These are phyloP conservation scores for Salvelinus fontinalis DNA, from an alignment of 2,113 vertebrate species.

Conservation along the genomic window DNA sequence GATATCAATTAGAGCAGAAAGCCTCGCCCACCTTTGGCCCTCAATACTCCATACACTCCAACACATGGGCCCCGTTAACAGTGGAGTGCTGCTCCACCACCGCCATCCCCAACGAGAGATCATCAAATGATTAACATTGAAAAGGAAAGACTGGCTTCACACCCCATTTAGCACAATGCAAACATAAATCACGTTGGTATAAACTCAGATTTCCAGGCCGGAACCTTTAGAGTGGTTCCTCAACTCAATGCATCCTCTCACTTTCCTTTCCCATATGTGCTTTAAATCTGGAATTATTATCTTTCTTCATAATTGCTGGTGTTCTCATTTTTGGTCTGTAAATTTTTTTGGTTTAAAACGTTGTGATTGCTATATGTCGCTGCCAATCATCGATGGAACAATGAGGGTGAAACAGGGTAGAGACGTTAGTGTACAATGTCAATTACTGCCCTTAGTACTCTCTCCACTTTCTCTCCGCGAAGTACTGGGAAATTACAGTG, in stretches of 20 bases:
- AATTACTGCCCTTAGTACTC: too few species aligned
- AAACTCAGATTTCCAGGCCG: constrained; percentile 36
- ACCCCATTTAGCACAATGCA: constrained; percentile 64
- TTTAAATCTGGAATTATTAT: constrained; percentile 19
- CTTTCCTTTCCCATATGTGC: constrained; percentile 14
- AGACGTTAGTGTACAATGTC: too few species aligned
- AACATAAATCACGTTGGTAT: constrained; percentile 64
- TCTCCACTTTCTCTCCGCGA: too few species aligned
- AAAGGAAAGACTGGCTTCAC: constrained; percentile 59
- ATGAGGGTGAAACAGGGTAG: too few species aligned
- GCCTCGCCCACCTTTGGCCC: constrained; percentile 53
- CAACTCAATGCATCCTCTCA: constrained; percentile 28
- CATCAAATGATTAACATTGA: constrained; percentile 62
- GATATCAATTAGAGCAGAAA: constrained; percentile 56
- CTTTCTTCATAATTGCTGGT: constrained; percentile 16
- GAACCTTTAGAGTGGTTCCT: constrained; percentile 11
- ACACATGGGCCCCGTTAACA: background rate
- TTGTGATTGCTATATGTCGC: background rate
- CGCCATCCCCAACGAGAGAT: constrained; percentile 47
- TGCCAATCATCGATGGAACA: background rate
- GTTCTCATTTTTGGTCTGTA: constrained; percentile 15
- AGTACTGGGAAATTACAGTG: too few species aligned
- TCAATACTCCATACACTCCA: constrained; percentile 5
- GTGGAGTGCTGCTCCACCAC: constrained; percentile 9
- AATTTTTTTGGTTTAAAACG: background rate